phyloP scores from a whole-genome alignment of 2,888 invertebrate genomes.

The Dolichopus griseipennis region DNA sequence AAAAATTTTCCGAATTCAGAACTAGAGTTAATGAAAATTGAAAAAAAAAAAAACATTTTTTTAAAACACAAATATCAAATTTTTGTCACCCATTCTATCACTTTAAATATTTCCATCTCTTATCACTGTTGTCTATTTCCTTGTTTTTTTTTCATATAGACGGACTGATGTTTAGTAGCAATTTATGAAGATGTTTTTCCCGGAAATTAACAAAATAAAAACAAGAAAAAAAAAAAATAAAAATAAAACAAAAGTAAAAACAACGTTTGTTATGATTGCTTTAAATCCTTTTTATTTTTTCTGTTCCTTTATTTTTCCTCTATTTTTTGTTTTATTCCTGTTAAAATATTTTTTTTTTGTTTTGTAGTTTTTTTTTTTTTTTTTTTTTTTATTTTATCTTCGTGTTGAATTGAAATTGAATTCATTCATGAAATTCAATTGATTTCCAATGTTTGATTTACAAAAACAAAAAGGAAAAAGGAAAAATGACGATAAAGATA shows the following conservation, averaged over 20 bases:
- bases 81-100: not conserved
- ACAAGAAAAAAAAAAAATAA: not conserved
- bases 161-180: not conserved
- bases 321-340: no score
- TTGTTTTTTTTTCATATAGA: not conserved
- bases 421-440: conserved; percentile 3
- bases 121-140: not conserved
- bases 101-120: not conserved
- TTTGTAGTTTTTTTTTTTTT: no score
- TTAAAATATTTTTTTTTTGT: not conserved
- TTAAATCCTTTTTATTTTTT: not conserved
- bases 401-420: not conserved
- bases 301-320: no score
- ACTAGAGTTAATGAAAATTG: no score
- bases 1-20: not conserved
- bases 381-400: not conserved
- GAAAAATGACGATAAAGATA: not conserved
- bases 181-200: not conserved
- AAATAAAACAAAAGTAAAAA: not conserved
- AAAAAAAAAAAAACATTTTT: no score
- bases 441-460: conserved; percentile 4
- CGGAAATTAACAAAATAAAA: not conserved
- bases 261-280: not conserved
- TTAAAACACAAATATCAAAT: not conserved
- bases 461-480: not conserved